A percentile compares a stretch with the other conserved stretches of the same genome.
These are phyloP conservation scores for Paraplagusia blochii DNA, from an alignment of 2,113 vertebrate genomes.

Conservation along the genomic window DNA sequence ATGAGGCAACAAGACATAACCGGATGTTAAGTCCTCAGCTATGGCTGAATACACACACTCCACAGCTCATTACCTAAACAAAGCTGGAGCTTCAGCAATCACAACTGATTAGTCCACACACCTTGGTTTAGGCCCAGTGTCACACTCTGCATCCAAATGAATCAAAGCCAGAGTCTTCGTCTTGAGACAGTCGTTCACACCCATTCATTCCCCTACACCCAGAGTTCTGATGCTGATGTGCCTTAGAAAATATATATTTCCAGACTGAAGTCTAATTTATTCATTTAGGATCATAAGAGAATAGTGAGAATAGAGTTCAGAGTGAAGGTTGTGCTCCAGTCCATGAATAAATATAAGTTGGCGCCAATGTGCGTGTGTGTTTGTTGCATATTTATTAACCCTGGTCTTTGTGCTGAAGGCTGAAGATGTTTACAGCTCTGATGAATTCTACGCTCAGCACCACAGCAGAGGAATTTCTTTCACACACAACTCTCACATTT, in stretches of 20 bases:
- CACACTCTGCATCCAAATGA: conserved; percentile 9
- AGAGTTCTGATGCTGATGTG: too few relatives aligned
- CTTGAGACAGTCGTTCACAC: conserved; percentile 7
- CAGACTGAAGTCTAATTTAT: conserved; percentile 19
- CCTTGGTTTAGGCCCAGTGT: background rate
- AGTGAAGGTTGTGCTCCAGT: conserved; percentile 12
- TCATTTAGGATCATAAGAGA: conserved; percentile 37
- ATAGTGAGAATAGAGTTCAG: conserved; percentile 8
- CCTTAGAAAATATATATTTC: conserved; percentile 2
- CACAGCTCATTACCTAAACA: conserved; percentile 23
- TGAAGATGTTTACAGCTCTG: conserved; percentile 39
- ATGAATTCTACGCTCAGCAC: conserved; percentile 13
- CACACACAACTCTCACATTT: background rate
- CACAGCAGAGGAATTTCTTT: background rate
- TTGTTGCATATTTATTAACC: conserved; percentile 31
- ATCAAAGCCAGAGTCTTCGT: background rate
- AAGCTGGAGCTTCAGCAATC: conserved; percentile 17
- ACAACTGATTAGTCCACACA: conserved; percentile 29
- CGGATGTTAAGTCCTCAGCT: conserved; percentile 3
- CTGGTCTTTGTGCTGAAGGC: conserved; percentile 11
- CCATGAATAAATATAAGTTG: conserved; percentile 50
- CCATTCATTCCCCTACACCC: background rate
- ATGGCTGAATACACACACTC: conserved; percentile 3
- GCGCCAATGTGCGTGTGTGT: conserved; percentile 13
- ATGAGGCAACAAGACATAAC: background rate